Evolutionary conservation across 2,797 vertebrate species (phyloP), one percentile per base, ranked within the genome.

Genomic region (Microctenopoma stevenorrisi): DNA sequence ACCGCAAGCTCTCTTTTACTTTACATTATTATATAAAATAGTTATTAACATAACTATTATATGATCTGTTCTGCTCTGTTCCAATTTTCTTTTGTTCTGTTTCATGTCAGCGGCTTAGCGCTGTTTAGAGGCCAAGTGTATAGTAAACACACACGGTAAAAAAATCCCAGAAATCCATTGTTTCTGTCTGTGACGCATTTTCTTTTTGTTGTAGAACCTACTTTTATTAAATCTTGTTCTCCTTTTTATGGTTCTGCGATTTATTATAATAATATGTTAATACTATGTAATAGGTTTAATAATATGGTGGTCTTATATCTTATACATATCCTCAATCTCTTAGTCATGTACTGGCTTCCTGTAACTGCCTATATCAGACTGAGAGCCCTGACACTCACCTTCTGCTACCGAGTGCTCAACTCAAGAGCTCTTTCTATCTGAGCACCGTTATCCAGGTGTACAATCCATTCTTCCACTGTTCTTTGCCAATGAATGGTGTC

Each of bases 201-300:
- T 15, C 4, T 38, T 4, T 12, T 12, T 38, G 37, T 38, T 38
- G 37, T 38, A 37, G 95, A 71, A 95, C 94, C 58, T 96, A 95
- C 72, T 89, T 95, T 75, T 92, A 6, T 33, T 33, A 5, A 33
- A 35, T n/a, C 10, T 18, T 38, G 11, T 33, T 11, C 22, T 38
- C 2, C 6, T 53, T 14, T 22, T 22, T 22, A 22, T 22, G 22
- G 22, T 22, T 22, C 22, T 22, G 22, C 22, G 22, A 22, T 22
- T 22, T 22, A 22, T 22, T 22, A 22, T 22, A 22, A 22, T 22
- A 22, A 22, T 22, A 22, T 22, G 22, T 22, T 22, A 22, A 22
- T 22, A 22, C 1, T 22, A 18, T 18, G 18, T 18, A 18, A 18
- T 18, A 33, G 30, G 6, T 11, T 37, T 37, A 2, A 37, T 37